Evolutionary conservation across 2,797 vertebrate genomes (phyloP).

Genomic region (Pelobates cultripes): DNA sequence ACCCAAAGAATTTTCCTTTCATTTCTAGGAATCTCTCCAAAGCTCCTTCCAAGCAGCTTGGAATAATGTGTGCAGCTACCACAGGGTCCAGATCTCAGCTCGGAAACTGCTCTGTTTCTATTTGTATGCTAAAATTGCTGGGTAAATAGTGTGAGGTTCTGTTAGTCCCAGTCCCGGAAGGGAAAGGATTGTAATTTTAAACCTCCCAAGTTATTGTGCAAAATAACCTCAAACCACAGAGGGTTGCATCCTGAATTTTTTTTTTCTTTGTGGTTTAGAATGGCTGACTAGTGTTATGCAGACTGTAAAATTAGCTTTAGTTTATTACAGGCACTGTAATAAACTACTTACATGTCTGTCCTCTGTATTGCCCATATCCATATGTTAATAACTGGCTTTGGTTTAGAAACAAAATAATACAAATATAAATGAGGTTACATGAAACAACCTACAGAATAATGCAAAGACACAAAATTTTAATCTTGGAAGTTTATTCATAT

Average conservation of each 20-base stretch:
- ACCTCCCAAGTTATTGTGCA: neutral
- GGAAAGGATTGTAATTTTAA: slow-evolving; percentile 10
- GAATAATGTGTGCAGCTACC: neutral
- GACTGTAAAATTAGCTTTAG: neutral
- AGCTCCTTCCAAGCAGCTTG: neutral
- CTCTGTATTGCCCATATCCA: too few relatives aligned
- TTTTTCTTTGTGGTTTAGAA: neutral
- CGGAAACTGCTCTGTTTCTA: neutral
- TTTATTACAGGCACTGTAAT: neutral
- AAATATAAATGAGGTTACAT: too few relatives aligned
- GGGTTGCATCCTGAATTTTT: neutral
- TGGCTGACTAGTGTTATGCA: neutral
- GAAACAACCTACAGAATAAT: too few relatives aligned
- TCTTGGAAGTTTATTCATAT: too few relatives aligned
- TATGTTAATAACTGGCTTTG: too few relatives aligned
- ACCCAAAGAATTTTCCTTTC: neutral
- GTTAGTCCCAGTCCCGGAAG: slow-evolving; percentile 11
- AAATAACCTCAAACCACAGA: slow-evolving; percentile 25
- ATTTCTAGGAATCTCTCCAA: neutral
- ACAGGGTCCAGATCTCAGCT: neutral
- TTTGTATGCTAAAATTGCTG: slow-evolving; percentile 24
- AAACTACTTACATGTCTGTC: too few relatives aligned
- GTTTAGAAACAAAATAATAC: too few relatives aligned
- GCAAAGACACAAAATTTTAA: too few relatives aligned
- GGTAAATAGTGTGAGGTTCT: slow-evolving; percentile 12